A percentile compares a stretch with the other conserved stretches of the same genome.
Conservation (phyloP, 2,797 vertebrate species). For the Lithobates sylvaticus region DNA sequence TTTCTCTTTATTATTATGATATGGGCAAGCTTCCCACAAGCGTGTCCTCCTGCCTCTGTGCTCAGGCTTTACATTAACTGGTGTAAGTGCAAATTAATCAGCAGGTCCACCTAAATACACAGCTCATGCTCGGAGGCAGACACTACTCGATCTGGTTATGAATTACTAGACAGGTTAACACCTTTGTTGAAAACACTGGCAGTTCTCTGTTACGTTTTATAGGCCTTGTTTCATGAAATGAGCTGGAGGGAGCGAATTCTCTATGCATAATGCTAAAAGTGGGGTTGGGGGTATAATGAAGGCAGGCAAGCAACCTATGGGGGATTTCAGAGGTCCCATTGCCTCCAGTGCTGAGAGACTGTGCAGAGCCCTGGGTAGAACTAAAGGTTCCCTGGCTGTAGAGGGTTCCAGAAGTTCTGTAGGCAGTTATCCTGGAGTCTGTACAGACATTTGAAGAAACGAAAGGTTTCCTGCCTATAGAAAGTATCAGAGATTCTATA, state of each 20-base stretch:
- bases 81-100: conserved; percentile 48
- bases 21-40: conserved; percentile 41
- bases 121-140: conserved; percentile 31
- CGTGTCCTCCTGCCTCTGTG: conserved; percentile 20
- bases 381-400: too few relatives aligned
- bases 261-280: not conserved
- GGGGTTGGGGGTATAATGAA: not conserved
- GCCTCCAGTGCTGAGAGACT: too few relatives aligned
- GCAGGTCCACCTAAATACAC: conserved; percentile 50
- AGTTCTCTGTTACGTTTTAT: not conserved
- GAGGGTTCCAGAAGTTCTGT: too few relatives aligned
- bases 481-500: too few relatives aligned
- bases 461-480: too few relatives aligned
- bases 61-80: conserved; percentile 38
- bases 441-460: too few relatives aligned
- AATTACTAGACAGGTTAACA: conserved; percentile 26
- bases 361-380: too few relatives aligned
- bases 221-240: conserved; percentile 12
- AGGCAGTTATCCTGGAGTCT: too few relatives aligned
- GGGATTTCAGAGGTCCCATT: not conserved
- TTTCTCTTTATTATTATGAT: conserved; percentile 24
- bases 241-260: not conserved
- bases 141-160: conserved; percentile 5
- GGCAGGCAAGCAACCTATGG: too few relatives aligned
- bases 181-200: conserved; percentile 15